Evolutionary conservation across 2,113 vertebrate species (phyloP).

Genomic region (Eolophus roseicapilla): DNA sequence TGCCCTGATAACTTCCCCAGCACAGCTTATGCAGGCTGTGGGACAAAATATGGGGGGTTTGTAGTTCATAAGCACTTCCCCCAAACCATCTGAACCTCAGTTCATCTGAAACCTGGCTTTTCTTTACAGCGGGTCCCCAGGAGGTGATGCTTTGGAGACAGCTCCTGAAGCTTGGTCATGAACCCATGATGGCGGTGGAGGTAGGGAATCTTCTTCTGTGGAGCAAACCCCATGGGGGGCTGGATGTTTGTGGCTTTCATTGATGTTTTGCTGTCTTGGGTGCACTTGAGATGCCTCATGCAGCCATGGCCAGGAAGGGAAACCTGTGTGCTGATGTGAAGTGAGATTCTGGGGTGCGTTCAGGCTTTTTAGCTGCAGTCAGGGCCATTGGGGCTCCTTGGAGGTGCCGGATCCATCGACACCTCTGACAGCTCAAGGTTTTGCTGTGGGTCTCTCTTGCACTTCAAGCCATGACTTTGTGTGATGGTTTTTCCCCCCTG

Average conservation of each 20-base stretch:
- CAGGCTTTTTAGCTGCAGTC: not conserved
- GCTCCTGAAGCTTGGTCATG: accelerated
- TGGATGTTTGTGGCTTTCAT: accelerated
- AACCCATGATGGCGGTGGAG: accelerated
- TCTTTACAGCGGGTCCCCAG: not conserved
- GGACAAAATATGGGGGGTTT: not conserved
- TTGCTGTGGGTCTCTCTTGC: not conserved
- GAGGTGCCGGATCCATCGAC: accelerated
- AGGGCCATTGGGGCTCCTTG: accelerated
- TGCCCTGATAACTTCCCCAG: not conserved
- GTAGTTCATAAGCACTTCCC: not conserved
- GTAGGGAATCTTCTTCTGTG: too few species aligned
- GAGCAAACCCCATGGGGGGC: not conserved
- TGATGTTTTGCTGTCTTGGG: accelerated
- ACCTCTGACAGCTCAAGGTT: not conserved
- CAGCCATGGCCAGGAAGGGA: not conserved
- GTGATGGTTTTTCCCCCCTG: accelerated
- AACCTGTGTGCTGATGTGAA: not conserved
- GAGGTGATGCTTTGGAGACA: not conserved
- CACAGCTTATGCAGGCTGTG: not conserved
- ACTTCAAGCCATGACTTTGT: not conserved
- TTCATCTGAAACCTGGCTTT: not conserved
- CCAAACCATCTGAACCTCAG: not conserved
- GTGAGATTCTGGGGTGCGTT: not conserved
- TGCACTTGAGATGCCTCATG: accelerated